Percentiles rank a stretch among this genome's conserved stretches.
Conservation (phyloP, 2,797 vertebrate species). For the Platyrinchus mystaceus region DNA sequence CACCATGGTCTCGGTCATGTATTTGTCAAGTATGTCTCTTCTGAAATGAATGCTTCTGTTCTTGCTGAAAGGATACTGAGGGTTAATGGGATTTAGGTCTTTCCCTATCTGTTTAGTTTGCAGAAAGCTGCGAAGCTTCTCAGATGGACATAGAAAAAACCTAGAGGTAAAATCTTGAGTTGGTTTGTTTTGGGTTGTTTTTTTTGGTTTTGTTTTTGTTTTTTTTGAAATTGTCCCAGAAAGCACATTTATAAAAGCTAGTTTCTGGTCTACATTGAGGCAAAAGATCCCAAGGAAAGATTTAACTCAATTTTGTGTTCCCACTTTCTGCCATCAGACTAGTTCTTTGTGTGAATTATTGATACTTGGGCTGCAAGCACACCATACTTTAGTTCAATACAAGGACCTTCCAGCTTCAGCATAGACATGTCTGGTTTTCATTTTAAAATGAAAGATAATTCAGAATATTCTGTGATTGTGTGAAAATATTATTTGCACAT, state of each 20-base stretch:
- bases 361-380: background rate
- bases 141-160: background rate
- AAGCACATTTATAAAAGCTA: background rate
- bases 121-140: background rate
- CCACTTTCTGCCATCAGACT: background rate
- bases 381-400: background rate
- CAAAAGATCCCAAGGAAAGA: background rate
- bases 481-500: slow-evolving; percentile 41
- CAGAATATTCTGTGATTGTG: background rate
- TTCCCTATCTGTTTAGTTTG: background rate
- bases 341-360: background rate
- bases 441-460: slow-evolving; percentile 1
- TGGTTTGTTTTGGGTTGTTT: too few relatives aligned
- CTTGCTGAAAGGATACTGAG: background rate
- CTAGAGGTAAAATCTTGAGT: background rate
- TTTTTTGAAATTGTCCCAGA: background rate
- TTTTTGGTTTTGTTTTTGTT: background rate
- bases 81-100: background rate
- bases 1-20: background rate
- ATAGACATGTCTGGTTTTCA: background rate
- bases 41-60: background rate
- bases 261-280: background rate
- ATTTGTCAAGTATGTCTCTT: background rate
- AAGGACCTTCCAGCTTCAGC: background rate
- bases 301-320: background rate